A percentile compares a stretch with the other conserved stretches of the same genome.
Evolutionary conservation across 2,113 vertebrate genomes (phyloP).

Genomic region (Lucifuga dentata): DNA sequence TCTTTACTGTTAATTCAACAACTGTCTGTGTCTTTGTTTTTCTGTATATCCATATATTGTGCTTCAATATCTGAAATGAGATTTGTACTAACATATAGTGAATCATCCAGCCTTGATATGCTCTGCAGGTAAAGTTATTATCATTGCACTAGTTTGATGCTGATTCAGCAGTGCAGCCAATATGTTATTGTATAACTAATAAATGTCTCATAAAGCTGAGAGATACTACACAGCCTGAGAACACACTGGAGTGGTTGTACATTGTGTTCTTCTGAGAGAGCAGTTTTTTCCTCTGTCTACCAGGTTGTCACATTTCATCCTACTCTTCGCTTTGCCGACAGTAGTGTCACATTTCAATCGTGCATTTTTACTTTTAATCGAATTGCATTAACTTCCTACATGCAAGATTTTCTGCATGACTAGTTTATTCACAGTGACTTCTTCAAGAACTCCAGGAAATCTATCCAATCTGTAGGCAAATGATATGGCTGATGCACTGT

Average conservation of each 20-base stretch:
- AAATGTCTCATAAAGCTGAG: conserved; percentile 50
- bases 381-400: conserved; percentile 24
- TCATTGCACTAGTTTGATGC: neutral
- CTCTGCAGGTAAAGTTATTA: conserved; percentile 1
- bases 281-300: neutral
- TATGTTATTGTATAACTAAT: conserved; percentile 11
- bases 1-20: neutral
- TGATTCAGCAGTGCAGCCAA: conserved; percentile 33
- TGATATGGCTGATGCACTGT: neutral
- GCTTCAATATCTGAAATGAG: neutral
- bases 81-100: neutral
- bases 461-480: neutral
- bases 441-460: neutral
- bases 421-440: neutral
- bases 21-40: neutral
- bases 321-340: neutral
- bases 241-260: conserved; percentile 20
- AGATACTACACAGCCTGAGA: conserved; percentile 22
- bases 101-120: neutral
- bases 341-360: conserved; percentile 19
- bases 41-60: neutral
- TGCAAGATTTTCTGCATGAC: conserved; percentile 33
- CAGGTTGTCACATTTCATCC: conserved; percentile 1
- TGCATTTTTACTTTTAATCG: conserved; percentile 35
- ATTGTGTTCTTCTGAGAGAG: conserved; percentile 12